Conservation (phyloP, 2,888 invertebrate species). For the Uloborus plumipes region DNA sequence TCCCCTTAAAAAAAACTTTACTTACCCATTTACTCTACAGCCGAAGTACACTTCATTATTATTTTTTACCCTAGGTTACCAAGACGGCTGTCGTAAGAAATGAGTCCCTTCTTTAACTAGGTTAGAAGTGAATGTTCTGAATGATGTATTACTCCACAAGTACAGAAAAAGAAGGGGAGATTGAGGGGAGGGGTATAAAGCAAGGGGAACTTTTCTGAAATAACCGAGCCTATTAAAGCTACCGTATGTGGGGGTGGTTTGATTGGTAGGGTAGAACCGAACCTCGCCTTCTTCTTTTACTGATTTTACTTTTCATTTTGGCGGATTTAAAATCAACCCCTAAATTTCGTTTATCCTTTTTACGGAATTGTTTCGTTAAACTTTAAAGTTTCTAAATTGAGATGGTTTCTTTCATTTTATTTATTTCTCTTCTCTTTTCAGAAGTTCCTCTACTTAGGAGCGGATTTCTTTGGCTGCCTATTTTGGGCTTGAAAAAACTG, state of each 20-base stretch:
- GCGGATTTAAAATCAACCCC: constrained; percentile 9
- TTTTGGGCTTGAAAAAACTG: not conserved
- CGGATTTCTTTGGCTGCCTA: not conserved
- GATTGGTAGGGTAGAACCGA: not conserved
- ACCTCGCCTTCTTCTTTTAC: not conserved
- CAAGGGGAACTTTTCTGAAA: constrained; percentile 2
- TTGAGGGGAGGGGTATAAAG: not conserved
- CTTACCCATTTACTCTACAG: too few relatives aligned
- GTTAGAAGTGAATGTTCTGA: constrained; percentile 17
- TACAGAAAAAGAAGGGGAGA: not conserved
- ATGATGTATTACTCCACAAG: constrained; percentile 9
- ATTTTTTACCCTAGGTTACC: not conserved
- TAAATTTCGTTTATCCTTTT: constrained; percentile 16
- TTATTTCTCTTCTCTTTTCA: not conserved
- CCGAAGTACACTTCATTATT: constrained; percentile 4
- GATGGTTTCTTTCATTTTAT: not conserved
- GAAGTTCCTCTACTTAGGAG: not conserved
- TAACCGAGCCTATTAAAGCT: constrained; percentile 1
- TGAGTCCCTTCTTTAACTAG: not conserved
- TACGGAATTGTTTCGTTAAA: constrained; percentile 13
- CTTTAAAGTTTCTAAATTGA: constrained; percentile 5
- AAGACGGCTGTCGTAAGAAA: not conserved
- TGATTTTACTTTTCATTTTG: not conserved
- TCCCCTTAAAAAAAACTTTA: too few relatives aligned
- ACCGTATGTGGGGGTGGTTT: not conserved